Percentiles rank a stretch among this genome's conserved stretches.
Evolutionary conservation across 37 sponge, comb jelly and placozoan genomes (phyloP).

Genomic region (Bolinopsis microptera): DNA sequence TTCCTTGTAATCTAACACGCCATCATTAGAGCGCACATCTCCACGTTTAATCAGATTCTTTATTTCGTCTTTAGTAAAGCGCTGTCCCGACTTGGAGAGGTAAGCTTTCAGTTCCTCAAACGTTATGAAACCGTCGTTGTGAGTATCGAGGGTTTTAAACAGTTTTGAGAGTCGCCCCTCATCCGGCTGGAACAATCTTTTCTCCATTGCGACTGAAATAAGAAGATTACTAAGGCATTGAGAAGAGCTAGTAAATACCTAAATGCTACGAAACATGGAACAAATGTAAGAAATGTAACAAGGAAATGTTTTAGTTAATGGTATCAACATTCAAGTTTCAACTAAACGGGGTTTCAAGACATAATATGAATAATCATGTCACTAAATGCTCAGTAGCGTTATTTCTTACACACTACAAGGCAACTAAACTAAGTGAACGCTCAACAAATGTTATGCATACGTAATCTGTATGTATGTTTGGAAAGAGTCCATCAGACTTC

Average conservation of each 20-base stretch:
- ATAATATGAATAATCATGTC: too few species aligned
- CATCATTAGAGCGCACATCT: neutral
- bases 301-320: too few species aligned
- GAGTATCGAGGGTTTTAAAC: neutral
- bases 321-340: too few species aligned
- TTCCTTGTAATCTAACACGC: neutral
- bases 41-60: neutral
- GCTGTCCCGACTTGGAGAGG: constrained; percentile 1
- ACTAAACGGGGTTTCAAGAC: too few species aligned
- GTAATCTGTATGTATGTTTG: too few species aligned
- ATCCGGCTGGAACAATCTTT: neutral
- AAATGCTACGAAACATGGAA: too few species aligned
- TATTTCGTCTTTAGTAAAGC: neutral
- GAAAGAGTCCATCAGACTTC: too few species aligned
- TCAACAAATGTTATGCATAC: too few species aligned
- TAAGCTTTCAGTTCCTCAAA: constrained; percentile 14
- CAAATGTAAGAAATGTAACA: too few species aligned
- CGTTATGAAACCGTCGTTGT: neutral
- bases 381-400: too few species aligned
- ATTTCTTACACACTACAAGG: too few species aligned
- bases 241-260: neutral
- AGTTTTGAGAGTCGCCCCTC: constrained; percentile 13
- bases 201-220: neutral
- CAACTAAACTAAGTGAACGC: too few species aligned
- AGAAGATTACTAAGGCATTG: neutral